Base-by-base conservation (phyloP, 2,888 invertebrate species). In the Matsumyia berberina region DNA sequence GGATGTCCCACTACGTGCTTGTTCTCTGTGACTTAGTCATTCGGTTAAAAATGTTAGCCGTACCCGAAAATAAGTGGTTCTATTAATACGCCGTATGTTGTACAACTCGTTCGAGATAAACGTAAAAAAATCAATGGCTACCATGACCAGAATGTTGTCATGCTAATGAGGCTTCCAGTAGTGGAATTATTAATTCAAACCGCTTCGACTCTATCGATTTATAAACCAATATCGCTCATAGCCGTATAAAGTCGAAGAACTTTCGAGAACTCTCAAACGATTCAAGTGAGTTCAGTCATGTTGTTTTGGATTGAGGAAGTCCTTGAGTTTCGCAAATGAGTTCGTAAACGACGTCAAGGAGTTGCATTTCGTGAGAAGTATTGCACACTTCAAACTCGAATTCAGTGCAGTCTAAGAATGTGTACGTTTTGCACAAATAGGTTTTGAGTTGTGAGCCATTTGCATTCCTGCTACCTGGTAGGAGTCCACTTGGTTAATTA, bases 31-130 rank as follows among this genome's bases (percentile, higher is more conserved):
- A 17, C 35, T 70, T 46, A 70, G 58, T 70, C 70, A 70, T 49
- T 31, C 1, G 5, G 15, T 70, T 49, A 39, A 49, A 70, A 58
- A 58, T 58, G 58, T 49, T 29, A 31, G 1, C 58, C 5, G n/a
- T 49, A 17, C 39, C 53, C 73, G 39, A 73, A 73, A 44, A 42
- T 64, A 73, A 73, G 62, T 64, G 53, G 64, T 15, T 73, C 62
- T 53, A 73, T 73, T 64, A 73, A 64, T 55, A 55, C 55, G 53
- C 44, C 53, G 44, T 17, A 44, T 73, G 53, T n/a, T 44, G 64
- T 55, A 46, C 33, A 73, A 73, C 73, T 35, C 6, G 73, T 73
- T 73, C 44, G 24, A 44, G 12, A 51, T 55, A 8, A 69, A 42
- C 19, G 49, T 37, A 7, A 39, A 39, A 2, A 55, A 69, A 24